These are phyloP conservation scores for Crax fasciolata DNA, from an alignment of 2,797 vertebrate species.

Conservation along the genomic window DNA sequence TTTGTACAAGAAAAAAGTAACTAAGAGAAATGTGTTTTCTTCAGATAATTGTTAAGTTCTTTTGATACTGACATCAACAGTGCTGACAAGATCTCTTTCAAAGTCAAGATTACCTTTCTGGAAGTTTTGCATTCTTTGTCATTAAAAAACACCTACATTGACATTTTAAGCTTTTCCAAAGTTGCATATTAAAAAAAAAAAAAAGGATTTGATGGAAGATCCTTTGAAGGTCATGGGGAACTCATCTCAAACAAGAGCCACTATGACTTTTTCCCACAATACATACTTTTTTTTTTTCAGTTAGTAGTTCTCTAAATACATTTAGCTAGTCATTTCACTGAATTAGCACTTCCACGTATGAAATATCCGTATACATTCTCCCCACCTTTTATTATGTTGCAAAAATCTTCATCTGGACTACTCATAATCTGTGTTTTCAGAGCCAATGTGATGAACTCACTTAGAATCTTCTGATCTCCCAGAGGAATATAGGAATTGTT, in stretches of 20 bases:
- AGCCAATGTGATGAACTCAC: background rate
- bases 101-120: slow-evolving; percentile 53
- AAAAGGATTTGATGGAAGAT: background rate
- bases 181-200: slow-evolving; percentile 8
- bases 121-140: slow-evolving; percentile 45
- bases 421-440: background rate
- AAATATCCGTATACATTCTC: background rate
- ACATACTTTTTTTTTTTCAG: background rate
- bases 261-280: background rate
- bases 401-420: slow-evolving; percentile 4
- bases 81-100: slow-evolving; percentile 69
- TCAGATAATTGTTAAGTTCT: slow-evolving; percentile 65
- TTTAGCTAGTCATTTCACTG: background rate
- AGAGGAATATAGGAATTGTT: background rate
- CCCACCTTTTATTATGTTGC: background rate
- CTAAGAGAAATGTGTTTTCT: slow-evolving; percentile 65
- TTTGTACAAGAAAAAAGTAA: slow-evolving; percentile 56
- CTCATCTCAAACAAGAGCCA: background rate
- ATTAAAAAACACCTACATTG: slow-evolving; percentile 26
- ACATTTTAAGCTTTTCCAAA: slow-evolving; percentile 30
- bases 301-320: background rate
- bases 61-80: slow-evolving; percentile 69
- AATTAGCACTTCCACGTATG: background rate
- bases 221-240: background rate
- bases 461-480: background rate